Base-by-base conservation (phyloP, 2,113 vertebrate species). In the Ranitomeya variabilis region DNA sequence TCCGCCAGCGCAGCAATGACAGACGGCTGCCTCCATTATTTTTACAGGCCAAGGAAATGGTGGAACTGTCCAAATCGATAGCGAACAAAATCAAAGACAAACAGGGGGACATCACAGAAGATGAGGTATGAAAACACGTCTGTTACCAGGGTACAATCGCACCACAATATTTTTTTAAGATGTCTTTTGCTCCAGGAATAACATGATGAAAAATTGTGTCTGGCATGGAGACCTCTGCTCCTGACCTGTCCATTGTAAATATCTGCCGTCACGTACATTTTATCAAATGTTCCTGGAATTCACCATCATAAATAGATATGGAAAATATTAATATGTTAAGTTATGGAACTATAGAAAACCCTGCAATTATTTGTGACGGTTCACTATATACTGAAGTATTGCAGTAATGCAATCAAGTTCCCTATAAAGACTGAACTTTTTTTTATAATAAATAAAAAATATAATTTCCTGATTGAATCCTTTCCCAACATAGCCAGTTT, bases 11-110 rank as follows among this genome's bases (percentile, higher is more conserved):
- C 8, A 66, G 71, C n/a, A 78, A 26, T 89, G 37, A 84, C 9
- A 89, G 69, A 66, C 81, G 62, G 23, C 77, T 71, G 0, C 86
- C 7, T 90, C 4, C 90, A 87, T 89, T 87, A 91, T 89, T 90
- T 78, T 93, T 90, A 81, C 90, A 99, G 98, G 98, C 98, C 90
- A 99, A 99, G 91, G 98, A 99, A 94, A 99, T 99, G 98, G 98
- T 99, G 90, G 98, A 99, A 83, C 92, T 99, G 90, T 98, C 98
- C 74, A 97, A 95, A 93, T 99, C 97, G 85, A 99, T 99, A 89
- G 98, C 98, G 87, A 99, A 95, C 92, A 99, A 99, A 93, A 99
- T 99, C 90, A 99, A 97, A 96, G 98, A 99, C 90, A 99, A 99
- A 89, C 98, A 99, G 91, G 98, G 98, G 78, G 96, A 99, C 91